phyloP scores from a whole-genome alignment of 2,888 invertebrate genomes.

The Cerastis leucographa region DNA sequence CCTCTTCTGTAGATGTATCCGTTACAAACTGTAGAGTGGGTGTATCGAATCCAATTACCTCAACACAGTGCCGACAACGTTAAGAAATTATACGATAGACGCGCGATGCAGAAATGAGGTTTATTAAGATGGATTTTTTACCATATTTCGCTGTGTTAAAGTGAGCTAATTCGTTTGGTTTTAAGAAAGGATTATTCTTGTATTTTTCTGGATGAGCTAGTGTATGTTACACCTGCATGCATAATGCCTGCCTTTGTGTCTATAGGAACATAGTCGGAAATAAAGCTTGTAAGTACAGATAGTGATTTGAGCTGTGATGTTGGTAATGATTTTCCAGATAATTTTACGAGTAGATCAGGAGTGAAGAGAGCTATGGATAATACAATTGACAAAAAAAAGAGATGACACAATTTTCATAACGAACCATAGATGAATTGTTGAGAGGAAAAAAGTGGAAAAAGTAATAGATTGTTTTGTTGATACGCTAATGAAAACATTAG shows the following conservation, averaged over 20 bases:
- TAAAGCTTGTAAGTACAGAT: background rate
- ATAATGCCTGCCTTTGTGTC: background rate
- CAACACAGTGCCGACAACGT: conserved; percentile 73
- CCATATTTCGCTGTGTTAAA: conserved; percentile 43
- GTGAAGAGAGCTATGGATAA: background rate
- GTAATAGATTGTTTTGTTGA: background rate
- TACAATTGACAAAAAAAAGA: background rate
- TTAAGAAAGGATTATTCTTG: background rate
- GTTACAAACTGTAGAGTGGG: conserved; percentile 63
- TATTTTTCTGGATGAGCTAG: conserved; percentile 3
- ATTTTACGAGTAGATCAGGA: background rate
- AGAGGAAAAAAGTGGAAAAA: background rate
- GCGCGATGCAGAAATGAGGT: conserved; percentile 60
- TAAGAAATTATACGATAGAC: conserved; percentile 77
- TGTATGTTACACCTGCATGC: background rate
- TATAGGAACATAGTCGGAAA: background rate
- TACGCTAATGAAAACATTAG: background rate
- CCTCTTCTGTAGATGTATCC: conserved; percentile 55
- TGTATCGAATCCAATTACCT: conserved; percentile 78
- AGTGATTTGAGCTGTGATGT: background rate
- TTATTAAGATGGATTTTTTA: conserved; percentile 60
- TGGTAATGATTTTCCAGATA: background rate
- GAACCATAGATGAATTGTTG: background rate
- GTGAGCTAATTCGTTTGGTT: conserved; percentile 20
- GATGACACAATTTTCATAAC: background rate